Evolutionary conservation across 2,113 vertebrate genomes (phyloP), one percentile per base, ranked within the genome.

Genomic region (Neotragus pygmaeus): DNA sequence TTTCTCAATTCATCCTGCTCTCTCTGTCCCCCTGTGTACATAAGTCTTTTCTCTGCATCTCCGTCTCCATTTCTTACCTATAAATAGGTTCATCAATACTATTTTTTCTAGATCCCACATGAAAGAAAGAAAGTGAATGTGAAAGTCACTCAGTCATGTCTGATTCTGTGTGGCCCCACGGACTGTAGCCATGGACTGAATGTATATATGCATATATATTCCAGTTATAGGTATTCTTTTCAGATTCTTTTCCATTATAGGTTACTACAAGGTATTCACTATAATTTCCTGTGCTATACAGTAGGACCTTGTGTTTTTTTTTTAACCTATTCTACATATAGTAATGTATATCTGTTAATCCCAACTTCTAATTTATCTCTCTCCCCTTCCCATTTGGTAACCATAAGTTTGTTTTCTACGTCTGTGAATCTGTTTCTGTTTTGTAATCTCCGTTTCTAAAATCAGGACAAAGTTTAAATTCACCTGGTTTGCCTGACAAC

Each of bases 381-480:
- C 43, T 27, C 27, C 43, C 4, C 7, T 77, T 17, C 75, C 43
- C 19, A 39, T 80, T 51, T 80, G 45, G 28, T 51, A 80, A 33
- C 30, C 30, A 7, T 80, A 80, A 49, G 10, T 51, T 21, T 80
- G 30, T 80, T 80, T 80, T 51, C 47, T 51, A 6, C 33, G 17
- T 51, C 45, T 78, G 15, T 49, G 45, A 49, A 30, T 78, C 45
- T 30, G 75, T 78, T 78, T 78, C 16, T 78, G 75, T 78, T 78
- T 78, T 33, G 28, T 90, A 82, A 93, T 94, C 93, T 96, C 60
- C 19, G n/a, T 58, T 95, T 57, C 90, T 53, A 66, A 91, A 90
- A 73, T 80, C 15, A 36, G 43, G 33, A 91, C 15, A n/a, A 81
- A 80, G 87, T 90, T 21, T 27, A 49, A 57, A 87, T 78, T 39